Conservation (phyloP, 1,140 invertebrate genomes). For the Drosophila santomea region DNA sequence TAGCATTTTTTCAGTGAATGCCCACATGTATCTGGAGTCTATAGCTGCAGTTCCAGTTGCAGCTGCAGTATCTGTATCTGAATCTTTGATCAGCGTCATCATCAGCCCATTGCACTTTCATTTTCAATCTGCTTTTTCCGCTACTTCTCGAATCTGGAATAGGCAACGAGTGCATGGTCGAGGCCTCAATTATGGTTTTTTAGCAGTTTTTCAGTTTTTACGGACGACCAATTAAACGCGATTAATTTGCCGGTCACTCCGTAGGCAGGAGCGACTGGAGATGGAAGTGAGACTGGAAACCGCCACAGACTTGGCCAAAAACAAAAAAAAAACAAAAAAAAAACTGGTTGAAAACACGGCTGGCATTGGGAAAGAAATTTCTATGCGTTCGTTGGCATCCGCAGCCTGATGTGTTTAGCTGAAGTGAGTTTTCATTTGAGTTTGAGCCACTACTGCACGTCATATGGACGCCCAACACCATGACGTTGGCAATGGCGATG, state of each 20-base stretch:
- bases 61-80: conserved; percentile 26
- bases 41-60: too few relatives aligned
- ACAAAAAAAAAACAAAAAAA: too few relatives aligned
- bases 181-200: conserved; percentile 46
- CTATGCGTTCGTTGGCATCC: conserved; percentile 74
- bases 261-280: background rate
- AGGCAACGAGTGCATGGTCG: conserved; percentile 41
- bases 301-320: conserved; percentile 5
- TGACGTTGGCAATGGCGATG: conserved; percentile 13
- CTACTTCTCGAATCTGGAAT: conserved; percentile 55
- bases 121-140: conserved; percentile 66
- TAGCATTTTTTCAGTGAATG: conserved; percentile 7
- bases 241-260: conserved; percentile 49
- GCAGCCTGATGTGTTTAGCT: conserved; percentile 14
- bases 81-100: conserved; percentile 36
- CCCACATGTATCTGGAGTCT: conserved; percentile 2
- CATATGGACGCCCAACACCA: conserved; percentile 77
- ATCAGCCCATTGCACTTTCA: conserved; percentile 56
- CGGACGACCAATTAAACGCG: conserved; percentile 41
- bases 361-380: conserved; percentile 66
- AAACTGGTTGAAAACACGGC: conserved; percentile 64
- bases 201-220: conserved; percentile 44
- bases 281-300: conserved; percentile 18
- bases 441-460: conserved; percentile 67
- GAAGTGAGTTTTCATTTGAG: conserved; percentile 32